Conservation (phyloP, 2,888 invertebrate genomes). For the Geotrupes spiniger region DNA sequence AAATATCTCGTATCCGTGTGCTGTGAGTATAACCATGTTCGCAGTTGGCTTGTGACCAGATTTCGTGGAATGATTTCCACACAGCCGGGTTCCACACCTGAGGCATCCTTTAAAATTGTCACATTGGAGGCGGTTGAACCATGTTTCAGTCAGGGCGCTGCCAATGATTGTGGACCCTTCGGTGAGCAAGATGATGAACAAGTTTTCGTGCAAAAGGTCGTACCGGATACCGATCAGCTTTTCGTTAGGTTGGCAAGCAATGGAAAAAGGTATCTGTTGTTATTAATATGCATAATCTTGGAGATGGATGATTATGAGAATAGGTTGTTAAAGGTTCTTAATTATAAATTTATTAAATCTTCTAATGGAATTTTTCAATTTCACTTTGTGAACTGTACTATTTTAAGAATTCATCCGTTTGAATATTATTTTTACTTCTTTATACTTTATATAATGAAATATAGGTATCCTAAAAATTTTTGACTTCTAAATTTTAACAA, state of each 20-base stretch:
- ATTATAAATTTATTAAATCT: too few relatives aligned
- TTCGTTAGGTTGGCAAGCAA: constrained; percentile 94
- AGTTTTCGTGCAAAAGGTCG: constrained; percentile 96
- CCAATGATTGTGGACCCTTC: constrained; percentile 82
- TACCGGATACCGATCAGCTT: constrained; percentile 93
- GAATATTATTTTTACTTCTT: too few relatives aligned
- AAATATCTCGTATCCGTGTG: constrained; percentile 95
- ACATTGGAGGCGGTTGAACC: constrained; percentile 71
- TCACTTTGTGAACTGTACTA: too few relatives aligned
- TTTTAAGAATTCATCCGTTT: too few relatives aligned
- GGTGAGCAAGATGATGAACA: constrained; percentile 98
- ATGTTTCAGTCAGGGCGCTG: constrained; percentile 60
- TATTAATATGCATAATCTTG: too few relatives aligned
- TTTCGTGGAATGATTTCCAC: constrained; percentile 99
- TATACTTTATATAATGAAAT: too few relatives aligned
- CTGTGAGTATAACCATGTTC: constrained; percentile 96
- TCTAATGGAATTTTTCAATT: too few relatives aligned
- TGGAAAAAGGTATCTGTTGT: constrained; percentile 75
- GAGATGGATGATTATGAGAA: too few relatives aligned
- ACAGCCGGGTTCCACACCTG: constrained; percentile 95
- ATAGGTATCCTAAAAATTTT: too few relatives aligned
- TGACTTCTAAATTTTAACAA: too few relatives aligned
- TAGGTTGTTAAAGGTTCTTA: too few relatives aligned
- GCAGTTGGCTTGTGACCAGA: constrained; percentile 95
- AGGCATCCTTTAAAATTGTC: constrained; percentile 96